Conservation (phyloP, 2,888 invertebrate genomes). For the Drosophila borealis region DNA sequence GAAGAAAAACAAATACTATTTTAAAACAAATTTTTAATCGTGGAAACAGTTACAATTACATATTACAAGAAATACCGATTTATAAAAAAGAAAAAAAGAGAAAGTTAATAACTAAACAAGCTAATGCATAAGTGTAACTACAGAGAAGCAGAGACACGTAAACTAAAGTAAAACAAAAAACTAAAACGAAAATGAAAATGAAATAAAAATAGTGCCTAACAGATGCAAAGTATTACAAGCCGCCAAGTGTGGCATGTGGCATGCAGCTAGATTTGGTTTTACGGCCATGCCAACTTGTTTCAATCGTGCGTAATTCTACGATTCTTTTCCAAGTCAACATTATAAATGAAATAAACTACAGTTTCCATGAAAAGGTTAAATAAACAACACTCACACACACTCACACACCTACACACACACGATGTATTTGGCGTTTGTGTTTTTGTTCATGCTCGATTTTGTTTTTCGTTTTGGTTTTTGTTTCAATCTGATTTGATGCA, state of each 20-base stretch:
- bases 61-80: constrained; percentile 23
- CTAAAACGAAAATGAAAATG: constrained; percentile 2
- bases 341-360: not conserved
- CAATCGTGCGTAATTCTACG: constrained; percentile 27
- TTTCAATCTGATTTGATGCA: constrained; percentile 17
- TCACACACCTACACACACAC: not conserved
- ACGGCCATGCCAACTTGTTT: constrained; percentile 23
- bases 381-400: not conserved
- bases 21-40: constrained; percentile 41
- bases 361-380: not conserved
- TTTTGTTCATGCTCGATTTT: constrained; percentile 7
- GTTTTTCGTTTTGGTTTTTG: constrained; percentile 20
- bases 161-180: not conserved
- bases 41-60: constrained; percentile 31
- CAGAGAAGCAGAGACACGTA: constrained; percentile 5
- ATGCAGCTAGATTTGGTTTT: constrained; percentile 23
- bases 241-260: constrained; percentile 16
- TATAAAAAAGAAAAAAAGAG: constrained; percentile 5
- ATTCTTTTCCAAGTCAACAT: constrained; percentile 19
- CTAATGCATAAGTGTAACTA: constrained; percentile 20
- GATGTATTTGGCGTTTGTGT: not conserved
- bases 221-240: constrained; percentile 68
- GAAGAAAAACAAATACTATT: constrained; percentile 36
- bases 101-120: constrained; percentile 17
- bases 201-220: constrained; percentile 69